These are phyloP conservation scores for Heliconius ethilla DNA, from an alignment of 2,888 invertebrate species.

Conservation along the genomic window DNA sequence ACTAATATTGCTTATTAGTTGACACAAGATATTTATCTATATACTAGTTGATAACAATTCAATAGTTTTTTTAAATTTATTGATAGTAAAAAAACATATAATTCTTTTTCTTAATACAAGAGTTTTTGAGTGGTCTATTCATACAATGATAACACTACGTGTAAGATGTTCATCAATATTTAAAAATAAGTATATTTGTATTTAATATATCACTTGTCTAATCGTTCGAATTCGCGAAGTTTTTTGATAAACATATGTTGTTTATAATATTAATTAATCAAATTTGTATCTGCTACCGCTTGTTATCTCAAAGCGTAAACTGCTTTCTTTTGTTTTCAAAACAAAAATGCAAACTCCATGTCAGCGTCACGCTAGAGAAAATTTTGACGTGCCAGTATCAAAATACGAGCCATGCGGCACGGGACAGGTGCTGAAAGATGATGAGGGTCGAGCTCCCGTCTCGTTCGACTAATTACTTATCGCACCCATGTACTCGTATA, in stretches of 20 bases:
- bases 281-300: not conserved
- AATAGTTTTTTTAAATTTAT: too few relatives aligned
- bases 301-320: conserved; percentile 7
- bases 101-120: too few relatives aligned
- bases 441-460: conserved; percentile 47
- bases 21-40: too few relatives aligned
- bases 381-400: conserved; percentile 59
- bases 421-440: conserved; percentile 50
- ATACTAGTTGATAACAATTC: too few relatives aligned
- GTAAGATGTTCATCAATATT: too few relatives aligned
- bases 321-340: conserved; percentile 31
- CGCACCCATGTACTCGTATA: conserved; percentile 24
- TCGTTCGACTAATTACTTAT: conserved; percentile 45
- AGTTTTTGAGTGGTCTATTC: too few relatives aligned
- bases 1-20: not conserved
- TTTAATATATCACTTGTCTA: too few relatives aligned
- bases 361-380: conserved; percentile 52
- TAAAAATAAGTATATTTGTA: too few relatives aligned
- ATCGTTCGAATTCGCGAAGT: too few relatives aligned
- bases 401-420: conserved; percentile 41
- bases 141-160: too few relatives aligned
- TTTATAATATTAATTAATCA: not conserved
- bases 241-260: not conserved
- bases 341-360: conserved; percentile 32
- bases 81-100: too few relatives aligned